Evolutionary conservation across 2,797 vertebrate genomes (phyloP).

Genomic region (Enteromius trimaculatus): DNA sequence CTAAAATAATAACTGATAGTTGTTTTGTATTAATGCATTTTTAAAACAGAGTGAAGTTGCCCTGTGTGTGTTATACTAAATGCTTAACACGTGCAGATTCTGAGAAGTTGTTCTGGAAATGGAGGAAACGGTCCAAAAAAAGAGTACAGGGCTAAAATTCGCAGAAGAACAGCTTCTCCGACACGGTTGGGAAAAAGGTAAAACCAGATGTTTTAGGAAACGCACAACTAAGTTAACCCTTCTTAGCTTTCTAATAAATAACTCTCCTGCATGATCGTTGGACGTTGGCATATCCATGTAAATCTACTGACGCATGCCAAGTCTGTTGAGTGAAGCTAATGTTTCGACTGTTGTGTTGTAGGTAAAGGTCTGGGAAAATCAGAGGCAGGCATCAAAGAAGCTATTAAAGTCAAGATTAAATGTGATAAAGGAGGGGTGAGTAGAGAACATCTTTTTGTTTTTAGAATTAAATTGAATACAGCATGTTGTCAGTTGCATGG

Average conservation of each 20-base stretch:
- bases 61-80: neutral
- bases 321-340: neutral
- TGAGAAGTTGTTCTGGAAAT: constrained; percentile 56
- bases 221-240: too few relatives aligned
- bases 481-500: neutral
- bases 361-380: constrained; percentile 88
- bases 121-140: constrained; percentile 66
- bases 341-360: constrained; percentile 59
- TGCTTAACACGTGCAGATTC: neutral
- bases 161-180: constrained; percentile 77
- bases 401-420: constrained; percentile 90
- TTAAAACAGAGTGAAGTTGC: neutral
- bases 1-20: neutral
- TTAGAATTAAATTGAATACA: neutral
- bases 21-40: neutral
- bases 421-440: constrained; percentile 88
- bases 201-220: neutral
- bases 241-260: neutral
- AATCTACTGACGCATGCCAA: neutral
- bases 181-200: constrained; percentile 80
- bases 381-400: constrained; percentile 86
- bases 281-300: too few relatives aligned
- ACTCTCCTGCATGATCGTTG: neutral
- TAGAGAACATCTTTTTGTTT: neutral
- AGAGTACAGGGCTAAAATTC: constrained; percentile 72